A percentile compares a stretch with the other conserved stretches of the same genome.
phyloP scores from a whole-genome alignment of 2,888 invertebrate species.

The Creontiades dilutus region DNA sequence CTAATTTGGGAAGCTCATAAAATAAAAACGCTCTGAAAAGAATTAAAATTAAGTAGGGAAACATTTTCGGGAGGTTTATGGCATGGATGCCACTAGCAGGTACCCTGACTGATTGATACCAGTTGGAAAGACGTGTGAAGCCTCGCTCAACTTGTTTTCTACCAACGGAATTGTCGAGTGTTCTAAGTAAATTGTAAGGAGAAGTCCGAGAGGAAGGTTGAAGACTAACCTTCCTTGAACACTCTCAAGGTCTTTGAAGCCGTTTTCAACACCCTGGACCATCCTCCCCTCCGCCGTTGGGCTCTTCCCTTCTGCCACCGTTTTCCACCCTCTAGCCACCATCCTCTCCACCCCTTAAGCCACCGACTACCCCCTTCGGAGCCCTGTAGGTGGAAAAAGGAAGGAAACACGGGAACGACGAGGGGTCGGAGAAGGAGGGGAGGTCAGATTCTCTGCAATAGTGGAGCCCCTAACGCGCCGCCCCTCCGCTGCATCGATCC shows the following conservation, averaged over 20 bases:
- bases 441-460: conserved; percentile 64
- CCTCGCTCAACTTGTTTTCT: no score
- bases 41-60: no score
- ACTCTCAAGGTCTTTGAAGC: conserved; percentile 24
- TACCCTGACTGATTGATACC: no score
- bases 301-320: neutral
- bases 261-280: neutral
- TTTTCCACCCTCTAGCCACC: neutral
- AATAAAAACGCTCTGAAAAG: no score
- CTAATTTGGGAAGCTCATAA: no score
- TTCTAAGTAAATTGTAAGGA: no score
- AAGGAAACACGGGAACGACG: neutral
- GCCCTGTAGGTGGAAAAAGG: neutral
- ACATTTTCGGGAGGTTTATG: no score
- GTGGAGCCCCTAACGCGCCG: conserved; percentile 46
- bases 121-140: no score
- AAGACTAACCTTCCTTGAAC: conserved; percentile 10
- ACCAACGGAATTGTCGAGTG: no score
- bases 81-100: no score
- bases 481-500: conserved; percentile 55
- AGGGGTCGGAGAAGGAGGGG: neutral
- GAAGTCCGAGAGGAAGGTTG: neutral
- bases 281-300: neutral
- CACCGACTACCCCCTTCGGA: neutral
- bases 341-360: neutral